Conservation (phyloP, 1,140 invertebrate genomes). For the Procambarus clarkii region DNA sequence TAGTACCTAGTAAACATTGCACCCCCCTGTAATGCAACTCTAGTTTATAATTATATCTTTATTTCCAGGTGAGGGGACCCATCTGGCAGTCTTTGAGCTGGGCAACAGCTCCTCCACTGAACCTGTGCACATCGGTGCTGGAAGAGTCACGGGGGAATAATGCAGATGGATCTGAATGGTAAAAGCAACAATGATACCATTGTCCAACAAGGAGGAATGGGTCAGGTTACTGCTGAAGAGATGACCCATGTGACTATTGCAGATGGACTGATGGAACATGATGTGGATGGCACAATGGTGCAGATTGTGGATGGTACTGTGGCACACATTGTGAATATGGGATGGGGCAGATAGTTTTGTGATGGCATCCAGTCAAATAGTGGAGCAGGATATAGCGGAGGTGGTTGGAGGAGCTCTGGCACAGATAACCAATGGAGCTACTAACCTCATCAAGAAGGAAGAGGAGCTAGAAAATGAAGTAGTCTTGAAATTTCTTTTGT, state of each 20-base stretch:
- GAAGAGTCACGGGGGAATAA: not conserved
- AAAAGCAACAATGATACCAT: not conserved
- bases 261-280: slow-evolving; percentile 11
- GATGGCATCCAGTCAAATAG: slow-evolving; percentile 25
- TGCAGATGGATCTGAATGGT: not conserved
- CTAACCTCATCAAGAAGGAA: slow-evolving; percentile 38
- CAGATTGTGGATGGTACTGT: slow-evolving; percentile 25
- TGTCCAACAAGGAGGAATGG: not conserved
- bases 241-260: slow-evolving; percentile 12
- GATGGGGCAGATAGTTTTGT: slow-evolving; percentile 39
- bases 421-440: slow-evolving; percentile 31
- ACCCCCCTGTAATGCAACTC: too few species aligned
- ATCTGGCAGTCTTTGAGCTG: not conserved
- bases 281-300: slow-evolving; percentile 32
- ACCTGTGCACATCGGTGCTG: slow-evolving; percentile 1
- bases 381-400: not conserved
- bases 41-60: not conserved
- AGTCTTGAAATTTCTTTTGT: not conserved
- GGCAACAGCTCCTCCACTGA: not conserved
- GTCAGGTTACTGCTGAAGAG: not conserved
- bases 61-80: not conserved
- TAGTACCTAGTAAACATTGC: too few species aligned
- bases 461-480: slow-evolving; percentile 31
- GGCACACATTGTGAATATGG: slow-evolving; percentile 12
- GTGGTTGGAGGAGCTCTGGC: slow-evolving; percentile 9